Conservation (phyloP, 2,113 vertebrate species). For the Ascaphus truei region DNA sequence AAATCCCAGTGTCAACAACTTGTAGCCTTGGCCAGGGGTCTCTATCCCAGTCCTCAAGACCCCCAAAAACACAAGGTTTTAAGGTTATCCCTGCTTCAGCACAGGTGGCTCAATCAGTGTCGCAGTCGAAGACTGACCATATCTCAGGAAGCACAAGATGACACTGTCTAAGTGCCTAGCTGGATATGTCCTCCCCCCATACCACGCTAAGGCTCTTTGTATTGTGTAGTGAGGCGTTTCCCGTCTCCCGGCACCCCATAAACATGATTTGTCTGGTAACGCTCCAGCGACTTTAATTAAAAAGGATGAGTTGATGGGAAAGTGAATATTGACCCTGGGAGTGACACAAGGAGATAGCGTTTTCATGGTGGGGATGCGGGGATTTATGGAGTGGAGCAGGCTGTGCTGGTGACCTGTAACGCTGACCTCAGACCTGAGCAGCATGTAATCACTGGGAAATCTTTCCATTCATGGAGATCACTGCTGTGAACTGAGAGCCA, state of each 20-base stretch:
- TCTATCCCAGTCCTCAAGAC: too few species aligned
- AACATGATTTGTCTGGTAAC: background rate
- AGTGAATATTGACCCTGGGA: background rate
- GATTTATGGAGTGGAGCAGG: too few species aligned
- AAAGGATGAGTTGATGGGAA: background rate
- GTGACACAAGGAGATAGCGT: too few species aligned
- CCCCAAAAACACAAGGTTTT: background rate
- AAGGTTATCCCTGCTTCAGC: background rate
- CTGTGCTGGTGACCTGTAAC: too few species aligned
- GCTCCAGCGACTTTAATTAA: conserved; percentile 7
- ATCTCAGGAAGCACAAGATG: background rate
- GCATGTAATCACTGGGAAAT: too few species aligned
- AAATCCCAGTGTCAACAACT: too few species aligned
- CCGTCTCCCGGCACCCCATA: background rate
- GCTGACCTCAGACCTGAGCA: too few species aligned
- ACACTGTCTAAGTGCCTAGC: background rate
- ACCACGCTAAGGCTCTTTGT: background rate
- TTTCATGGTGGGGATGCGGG: too few species aligned
- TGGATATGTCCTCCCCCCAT: background rate
- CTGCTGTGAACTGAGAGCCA: too few species aligned
- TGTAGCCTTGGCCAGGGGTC: too few species aligned
- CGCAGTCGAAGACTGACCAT: background rate
- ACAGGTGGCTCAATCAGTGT: background rate
- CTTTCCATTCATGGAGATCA: too few species aligned
- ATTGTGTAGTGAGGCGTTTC: too few species aligned